Conservation (phyloP, 2,113 vertebrate genomes). For the Leucosticte australis region DNA sequence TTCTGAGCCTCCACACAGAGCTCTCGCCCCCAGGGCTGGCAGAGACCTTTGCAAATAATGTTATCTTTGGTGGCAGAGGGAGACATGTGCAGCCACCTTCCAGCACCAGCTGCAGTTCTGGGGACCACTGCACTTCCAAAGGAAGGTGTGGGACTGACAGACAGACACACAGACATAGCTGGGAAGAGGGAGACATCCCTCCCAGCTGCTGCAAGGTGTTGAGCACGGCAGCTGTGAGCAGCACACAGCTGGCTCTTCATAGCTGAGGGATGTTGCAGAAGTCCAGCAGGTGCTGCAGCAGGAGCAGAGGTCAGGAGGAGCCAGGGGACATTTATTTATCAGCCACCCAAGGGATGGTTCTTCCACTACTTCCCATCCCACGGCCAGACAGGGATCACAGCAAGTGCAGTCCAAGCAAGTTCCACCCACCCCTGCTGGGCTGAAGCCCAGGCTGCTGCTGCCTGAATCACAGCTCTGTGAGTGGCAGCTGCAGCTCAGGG, state of each 20-base stretch:
- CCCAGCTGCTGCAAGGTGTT: not conserved
- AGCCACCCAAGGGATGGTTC: not conserved
- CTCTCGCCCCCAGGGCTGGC: not conserved
- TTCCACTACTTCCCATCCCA: not conserved
- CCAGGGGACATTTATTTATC: not conserved
- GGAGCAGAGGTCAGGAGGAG: not conserved
- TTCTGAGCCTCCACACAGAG: not conserved
- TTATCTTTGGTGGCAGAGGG: not conserved
- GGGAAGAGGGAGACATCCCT: not conserved
- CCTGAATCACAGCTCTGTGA: not conserved
- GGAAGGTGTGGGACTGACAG: not conserved
- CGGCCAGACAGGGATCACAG: accelerated
- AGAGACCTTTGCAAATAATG: not conserved
- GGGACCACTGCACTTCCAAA: not conserved
- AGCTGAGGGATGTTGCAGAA: not conserved
- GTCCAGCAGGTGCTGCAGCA: not conserved
- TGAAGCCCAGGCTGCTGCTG: not conserved
- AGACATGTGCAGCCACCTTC: not conserved
- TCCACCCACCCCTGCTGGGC: not conserved
- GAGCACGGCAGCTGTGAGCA: not conserved
- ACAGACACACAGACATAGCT: not conserved
- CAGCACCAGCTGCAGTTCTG: not conserved
- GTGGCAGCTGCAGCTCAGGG: not conserved
- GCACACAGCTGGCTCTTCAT: accelerated
- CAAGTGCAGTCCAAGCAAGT: not conserved